Evolutionary conservation across 2,888 invertebrate genomes (phyloP).

Genomic region (Drosophila quinaria): DNA sequence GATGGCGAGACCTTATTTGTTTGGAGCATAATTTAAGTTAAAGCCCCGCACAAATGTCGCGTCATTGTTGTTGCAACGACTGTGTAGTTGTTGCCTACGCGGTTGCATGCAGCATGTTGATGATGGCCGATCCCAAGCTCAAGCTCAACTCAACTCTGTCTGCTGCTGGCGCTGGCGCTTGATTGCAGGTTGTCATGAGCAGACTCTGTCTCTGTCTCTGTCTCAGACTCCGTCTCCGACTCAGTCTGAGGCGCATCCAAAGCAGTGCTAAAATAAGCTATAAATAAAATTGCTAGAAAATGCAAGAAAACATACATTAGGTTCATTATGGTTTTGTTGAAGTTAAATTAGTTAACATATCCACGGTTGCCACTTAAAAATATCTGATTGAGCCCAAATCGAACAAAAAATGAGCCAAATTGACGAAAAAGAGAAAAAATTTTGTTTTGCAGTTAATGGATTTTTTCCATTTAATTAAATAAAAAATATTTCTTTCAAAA

Average conservation of each 20-base stretch:
- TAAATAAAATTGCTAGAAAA: too few species aligned
- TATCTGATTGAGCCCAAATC: too few species aligned
- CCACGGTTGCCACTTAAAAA: too few species aligned
- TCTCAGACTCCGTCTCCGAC: slow-evolving; percentile 12
- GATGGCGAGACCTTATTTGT: slow-evolving; percentile 75
- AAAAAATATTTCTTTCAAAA: too few species aligned
- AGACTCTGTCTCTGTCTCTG: slow-evolving; percentile 41
- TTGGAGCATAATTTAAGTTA: slow-evolving; percentile 79
- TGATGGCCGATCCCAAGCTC: slow-evolving; percentile 30
- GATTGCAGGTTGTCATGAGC: slow-evolving; percentile 80
- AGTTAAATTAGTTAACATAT: too few species aligned
- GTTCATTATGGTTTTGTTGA: too few species aligned
- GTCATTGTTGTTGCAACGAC: slow-evolving; percentile 54
- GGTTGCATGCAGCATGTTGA: slow-evolving; percentile 45
- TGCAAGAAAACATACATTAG: too few species aligned
- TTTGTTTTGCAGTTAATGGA: too few species aligned
- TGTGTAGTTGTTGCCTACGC: slow-evolving; percentile 48
- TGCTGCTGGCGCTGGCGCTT: slow-evolving; percentile 57
- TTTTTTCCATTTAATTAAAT: too few species aligned
- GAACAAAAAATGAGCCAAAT: too few species aligned
- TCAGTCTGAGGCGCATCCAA: slow-evolving; percentile 41
- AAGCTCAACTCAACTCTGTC: slow-evolving; percentile 18
- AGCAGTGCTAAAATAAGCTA: too few species aligned
- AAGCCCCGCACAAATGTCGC: slow-evolving; percentile 68
- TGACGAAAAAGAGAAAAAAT: too few species aligned